Evolutionary conservation across 2,797 vertebrate genomes (phyloP), one percentile per base, ranked within the genome.

Genomic region (Lagorchestes hirsutus): DNA sequence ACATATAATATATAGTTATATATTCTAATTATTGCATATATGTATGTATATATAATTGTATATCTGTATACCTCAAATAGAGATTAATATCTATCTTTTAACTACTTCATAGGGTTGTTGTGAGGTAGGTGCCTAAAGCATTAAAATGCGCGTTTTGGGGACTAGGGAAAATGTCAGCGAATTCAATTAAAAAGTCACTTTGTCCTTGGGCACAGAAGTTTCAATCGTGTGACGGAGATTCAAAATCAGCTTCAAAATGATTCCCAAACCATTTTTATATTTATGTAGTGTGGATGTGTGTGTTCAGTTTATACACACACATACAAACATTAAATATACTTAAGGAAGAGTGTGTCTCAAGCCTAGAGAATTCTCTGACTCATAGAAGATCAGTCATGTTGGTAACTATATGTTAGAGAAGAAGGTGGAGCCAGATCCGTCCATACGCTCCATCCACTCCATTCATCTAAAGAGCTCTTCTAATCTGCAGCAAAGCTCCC

Each of bases 401-500:
- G 90, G 54, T 54, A 82, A 67, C 1, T 93, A 4, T 93, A 5
- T 0, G 56, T 14, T 52, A 58, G 56, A 74, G 90, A 54, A 11
- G 5, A 58, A 54, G 16, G n/a, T 87, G 34, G 92, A 67, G 93
- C 11, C 12, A 22, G 55, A 92, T 95, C n/a, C 29, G 0, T 96
- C 46, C n/a, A 57, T 52, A 6, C 0, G 52, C 4, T 8, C 34
- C n/a, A 96, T 24, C 50, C 6, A 67, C 52, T 67, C 56, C 5
- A 55, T 59, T 92, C 58, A 57, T 55, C 93, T 46, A 50, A 27
- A 87, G 74, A 50, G 27, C 62, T 96, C 57, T 94, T 92, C 57
- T 95, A 90, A 94, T 67, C 94, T 6, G 57, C n/a, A 96, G 58
- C 52, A 87, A 95, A 96, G 91, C 90, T 87, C 40, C 74, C 74